A percentile compares a stretch with the other conserved stretches of the same genome.
These are phyloP conservation scores for Mercenaria mercenaria DNA, from an alignment of 1,140 invertebrate species.

Conservation along the genomic window DNA sequence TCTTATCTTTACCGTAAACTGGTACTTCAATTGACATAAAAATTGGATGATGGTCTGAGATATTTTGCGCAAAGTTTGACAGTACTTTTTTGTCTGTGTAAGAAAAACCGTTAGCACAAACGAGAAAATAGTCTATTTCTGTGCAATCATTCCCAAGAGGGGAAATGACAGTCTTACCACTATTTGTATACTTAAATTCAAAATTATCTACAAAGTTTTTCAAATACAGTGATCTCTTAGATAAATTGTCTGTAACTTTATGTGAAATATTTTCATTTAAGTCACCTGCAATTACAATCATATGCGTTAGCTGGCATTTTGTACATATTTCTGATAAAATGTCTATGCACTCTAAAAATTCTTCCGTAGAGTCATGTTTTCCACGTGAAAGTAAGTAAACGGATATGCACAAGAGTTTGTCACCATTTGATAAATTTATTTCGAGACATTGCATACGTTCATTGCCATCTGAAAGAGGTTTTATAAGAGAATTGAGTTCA, in stretches of 20 bases:
- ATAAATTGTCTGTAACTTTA: neutral
- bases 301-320: neutral
- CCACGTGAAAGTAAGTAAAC: neutral
- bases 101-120: no score
- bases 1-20: neutral
- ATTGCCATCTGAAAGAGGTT: neutral
- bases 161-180: neutral
- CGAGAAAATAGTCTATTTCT: slow-evolving; percentile 28
- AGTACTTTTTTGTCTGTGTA: neutral
- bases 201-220: neutral
- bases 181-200: neutral
- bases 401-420: neutral
- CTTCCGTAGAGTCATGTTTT: neutral
- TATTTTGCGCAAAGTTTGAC: neutral
- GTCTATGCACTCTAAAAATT: neutral
- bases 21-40: neutral
- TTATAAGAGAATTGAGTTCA: neutral
- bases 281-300: slow-evolving; percentile 2
- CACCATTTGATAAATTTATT: neutral
- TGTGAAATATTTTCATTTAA: slow-evolving; percentile 4
- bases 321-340: neutral
- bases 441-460: slow-evolving; percentile 42
- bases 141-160: neutral
- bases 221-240: neutral
- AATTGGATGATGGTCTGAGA: neutral